Evolutionary conservation across 2,888 invertebrate genomes (phyloP).

Genomic region (Pandemis heparana): DNA sequence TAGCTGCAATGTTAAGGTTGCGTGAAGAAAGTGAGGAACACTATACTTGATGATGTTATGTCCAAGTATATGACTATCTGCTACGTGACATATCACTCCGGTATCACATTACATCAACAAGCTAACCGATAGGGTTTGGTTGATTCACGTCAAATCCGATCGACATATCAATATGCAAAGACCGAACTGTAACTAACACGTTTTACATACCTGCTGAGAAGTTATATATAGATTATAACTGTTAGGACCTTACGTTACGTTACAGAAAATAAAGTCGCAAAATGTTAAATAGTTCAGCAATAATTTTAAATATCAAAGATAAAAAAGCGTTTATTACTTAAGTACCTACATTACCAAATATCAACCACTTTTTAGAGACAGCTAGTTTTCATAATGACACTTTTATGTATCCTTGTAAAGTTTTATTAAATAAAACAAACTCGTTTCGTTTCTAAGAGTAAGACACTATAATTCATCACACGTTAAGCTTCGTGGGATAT

Average conservation of each 20-base stretch:
- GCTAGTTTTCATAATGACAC: background rate
- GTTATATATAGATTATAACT: background rate
- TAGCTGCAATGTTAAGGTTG: background rate
- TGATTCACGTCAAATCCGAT: slow-evolving; percentile 14
- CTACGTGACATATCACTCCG: slow-evolving; percentile 36
- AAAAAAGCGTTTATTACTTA: background rate
- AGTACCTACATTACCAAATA: background rate
- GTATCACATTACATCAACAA: slow-evolving; percentile 27
- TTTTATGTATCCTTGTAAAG: background rate
- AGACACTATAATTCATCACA: background rate
- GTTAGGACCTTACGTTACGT: no score
- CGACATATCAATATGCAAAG: background rate
- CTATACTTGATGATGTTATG: slow-evolving; percentile 13
- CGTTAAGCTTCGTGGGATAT: slow-evolving; percentile 1
- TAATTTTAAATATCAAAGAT: slow-evolving; percentile 15
- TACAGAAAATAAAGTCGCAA: no score
- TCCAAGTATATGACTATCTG: slow-evolving; percentile 13
- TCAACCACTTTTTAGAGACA: background rate
- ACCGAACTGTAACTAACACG: background rate
- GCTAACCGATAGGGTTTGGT: slow-evolving; percentile 10
- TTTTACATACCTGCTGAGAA: background rate
- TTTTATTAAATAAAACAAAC: background rate
- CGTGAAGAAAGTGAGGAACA: background rate
- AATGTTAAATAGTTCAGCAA: slow-evolving; percentile 2
- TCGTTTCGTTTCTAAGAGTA: background rate